Base-by-base conservation (phyloP, 2,888 invertebrate genomes). In the Orthonychiurus folsomi region DNA sequence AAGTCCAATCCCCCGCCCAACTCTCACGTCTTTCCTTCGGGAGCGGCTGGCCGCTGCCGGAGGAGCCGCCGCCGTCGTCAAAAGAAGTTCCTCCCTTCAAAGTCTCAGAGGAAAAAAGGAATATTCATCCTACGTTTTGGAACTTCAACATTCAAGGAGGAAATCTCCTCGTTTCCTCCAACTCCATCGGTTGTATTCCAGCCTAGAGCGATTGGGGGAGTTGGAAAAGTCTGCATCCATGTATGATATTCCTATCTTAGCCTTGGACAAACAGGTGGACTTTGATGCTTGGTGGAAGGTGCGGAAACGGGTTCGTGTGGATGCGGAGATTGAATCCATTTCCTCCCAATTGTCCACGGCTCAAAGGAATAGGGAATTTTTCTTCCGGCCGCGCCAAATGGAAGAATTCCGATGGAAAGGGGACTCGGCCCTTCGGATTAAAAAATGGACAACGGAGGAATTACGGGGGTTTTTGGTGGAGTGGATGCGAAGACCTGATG, bases 401-500 rank as follows among this genome's bases (percentile, higher is more conserved):
- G 85, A 86, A 62, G 84, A 85, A 56, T 82, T 85, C 55, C 84
- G 85, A 66, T 93, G 93, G 93, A 84, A 82, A 66, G 83, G 84
- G 37, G 92, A 92, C 74, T 81, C 86, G 68, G 88, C 90, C 0
- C 78, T 94, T 48, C 81, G 87, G 73, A 84, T 85, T 50, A 90
- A 89, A 76, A 89, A 92, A 76, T 87, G 88, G 75, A 92, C 93
- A 0, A 89, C 93, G 0, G 89, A 89, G 76, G 88, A 93, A 77
- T 82, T 93, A 2, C 50, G 63, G 15, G 52, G 55, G 21, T 56
- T 65, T 20, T 54, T 63, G 2, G 61, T 54, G 21, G 37, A 56
- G 24, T 56, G 9, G 3, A 25, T 9, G 18, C 3, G 23, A 52
- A 52, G 24, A 23, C 58, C 60, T 47, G 60, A 48, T 9, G 15